Percentiles rank a stretch among this genome's conserved stretches.
Conservation (phyloP, 2,797 vertebrate species). For the Chloroceryle inda region DNA sequence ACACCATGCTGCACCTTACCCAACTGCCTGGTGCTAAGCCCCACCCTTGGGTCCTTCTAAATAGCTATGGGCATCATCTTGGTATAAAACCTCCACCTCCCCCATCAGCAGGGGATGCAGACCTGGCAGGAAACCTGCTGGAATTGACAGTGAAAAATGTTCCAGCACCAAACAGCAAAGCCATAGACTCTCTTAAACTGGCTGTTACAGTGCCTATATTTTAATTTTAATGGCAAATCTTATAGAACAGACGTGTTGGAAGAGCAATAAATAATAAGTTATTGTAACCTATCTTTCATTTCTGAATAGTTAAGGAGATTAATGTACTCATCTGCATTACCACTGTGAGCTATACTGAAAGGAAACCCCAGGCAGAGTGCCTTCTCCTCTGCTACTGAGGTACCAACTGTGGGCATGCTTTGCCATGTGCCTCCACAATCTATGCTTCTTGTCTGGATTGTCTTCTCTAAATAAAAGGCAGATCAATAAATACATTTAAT, state of each 20-base stretch:
- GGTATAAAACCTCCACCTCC: neutral
- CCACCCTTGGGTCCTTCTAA: neutral
- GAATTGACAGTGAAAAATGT: slow-evolving; percentile 57
- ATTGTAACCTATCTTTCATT: slow-evolving; percentile 75
- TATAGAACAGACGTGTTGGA: slow-evolving; percentile 62
- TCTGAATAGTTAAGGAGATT: slow-evolving; percentile 80
- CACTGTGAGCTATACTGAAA: slow-evolving; percentile 59
- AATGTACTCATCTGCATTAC: slow-evolving; percentile 74
- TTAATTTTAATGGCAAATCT: slow-evolving; percentile 75
- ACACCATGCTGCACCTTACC: neutral
- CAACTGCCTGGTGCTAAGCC: neutral
- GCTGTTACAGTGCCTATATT: slow-evolving; percentile 60
- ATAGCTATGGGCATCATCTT: fast-evolving
- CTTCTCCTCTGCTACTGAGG: slow-evolving; percentile 12
- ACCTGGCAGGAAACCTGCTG: neutral
- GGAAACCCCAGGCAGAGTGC: slow-evolving; percentile 34
- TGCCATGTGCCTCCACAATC: neutral
- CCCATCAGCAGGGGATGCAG: neutral
- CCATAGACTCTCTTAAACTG: slow-evolving; percentile 65
- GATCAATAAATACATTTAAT: slow-evolving; percentile 73
- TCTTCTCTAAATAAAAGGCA: slow-evolving; percentile 32
- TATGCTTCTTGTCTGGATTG: slow-evolving; percentile 20
- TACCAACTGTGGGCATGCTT: neutral
- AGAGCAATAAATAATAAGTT: slow-evolving; percentile 77
- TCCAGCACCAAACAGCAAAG: slow-evolving; percentile 31